A percentile compares a stretch with the other conserved stretches of the same genome.
These are phyloP conservation scores for Deroplatys truncata DNA, from an alignment of 2,888 invertebrate species.

Conservation along the genomic window DNA sequence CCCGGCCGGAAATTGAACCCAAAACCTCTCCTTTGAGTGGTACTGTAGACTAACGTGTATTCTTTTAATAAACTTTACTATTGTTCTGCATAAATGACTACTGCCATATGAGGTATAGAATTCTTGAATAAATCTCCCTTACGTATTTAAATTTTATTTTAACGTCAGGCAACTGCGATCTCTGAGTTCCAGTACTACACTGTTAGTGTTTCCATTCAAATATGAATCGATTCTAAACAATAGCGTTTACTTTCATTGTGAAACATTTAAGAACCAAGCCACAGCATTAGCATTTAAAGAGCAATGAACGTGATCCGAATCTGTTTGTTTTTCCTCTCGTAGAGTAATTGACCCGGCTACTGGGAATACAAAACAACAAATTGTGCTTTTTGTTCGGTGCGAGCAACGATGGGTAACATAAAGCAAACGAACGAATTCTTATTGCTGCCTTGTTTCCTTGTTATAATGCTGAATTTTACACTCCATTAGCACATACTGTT, in stretches of 20 bases:
- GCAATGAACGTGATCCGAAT: not conserved
- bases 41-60: too few species aligned
- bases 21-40: too few species aligned
- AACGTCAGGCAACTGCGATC: too few species aligned
- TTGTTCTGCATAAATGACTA: too few species aligned
- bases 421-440: not conserved
- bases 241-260: not conserved
- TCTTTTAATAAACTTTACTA: too few species aligned
- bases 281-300: not conserved
- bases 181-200: too few species aligned
- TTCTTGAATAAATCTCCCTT: too few species aligned
- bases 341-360: not conserved
- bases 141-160: too few species aligned
- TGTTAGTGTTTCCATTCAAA: too few species aligned
- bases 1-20: too few species aligned
- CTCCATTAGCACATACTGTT: not conserved
- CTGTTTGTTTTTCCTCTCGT: not conserved
- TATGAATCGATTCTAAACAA: too few species aligned
- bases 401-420: not conserved
- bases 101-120: too few species aligned
- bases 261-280: not conserved
- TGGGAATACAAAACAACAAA: not conserved
- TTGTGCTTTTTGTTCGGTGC: not conserved
- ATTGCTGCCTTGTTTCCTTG: not conserved
- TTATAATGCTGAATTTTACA: not conserved